A percentile compares a stretch with the other conserved stretches of the same genome.
Conservation (phyloP, 2,113 vertebrate species). For the Taurulus bubalis region DNA sequence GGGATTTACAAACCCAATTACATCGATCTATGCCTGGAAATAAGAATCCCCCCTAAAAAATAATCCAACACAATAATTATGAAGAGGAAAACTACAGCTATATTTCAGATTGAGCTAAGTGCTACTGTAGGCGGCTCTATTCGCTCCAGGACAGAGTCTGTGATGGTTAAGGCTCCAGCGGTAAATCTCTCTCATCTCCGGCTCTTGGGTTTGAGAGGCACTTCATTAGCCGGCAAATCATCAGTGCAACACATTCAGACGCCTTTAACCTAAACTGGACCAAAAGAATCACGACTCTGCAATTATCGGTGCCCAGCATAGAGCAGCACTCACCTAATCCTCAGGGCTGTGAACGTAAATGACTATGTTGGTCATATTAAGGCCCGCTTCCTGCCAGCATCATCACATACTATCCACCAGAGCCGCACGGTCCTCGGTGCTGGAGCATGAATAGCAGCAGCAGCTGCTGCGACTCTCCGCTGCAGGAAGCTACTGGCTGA, state of each 20-base stretch:
- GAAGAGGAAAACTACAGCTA: constrained; percentile 70
- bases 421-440: constrained; percentile 41
- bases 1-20: constrained; percentile 77
- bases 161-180: constrained; percentile 55
- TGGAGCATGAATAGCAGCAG: constrained; percentile 43
- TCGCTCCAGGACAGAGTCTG: constrained; percentile 47
- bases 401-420: constrained; percentile 38
- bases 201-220: constrained; percentile 50
- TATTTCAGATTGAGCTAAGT: constrained; percentile 77
- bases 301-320: constrained; percentile 49
- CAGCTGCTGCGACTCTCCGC: constrained; percentile 31
- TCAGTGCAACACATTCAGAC: constrained; percentile 58
- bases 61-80: constrained; percentile 74
- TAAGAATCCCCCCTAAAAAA: constrained; percentile 35
- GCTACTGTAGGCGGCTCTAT: constrained; percentile 46
- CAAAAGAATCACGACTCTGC: constrained; percentile 48
- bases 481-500: constrained; percentile 21
- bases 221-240: constrained; percentile 71
- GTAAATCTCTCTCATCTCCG: constrained; percentile 71
- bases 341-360: constrained; percentile 61
- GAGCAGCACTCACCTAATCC: constrained; percentile 67
- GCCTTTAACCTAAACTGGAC: constrained; percentile 63
- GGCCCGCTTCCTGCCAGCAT: constrained; percentile 36
- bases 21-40: constrained; percentile 73
- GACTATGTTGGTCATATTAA: constrained; percentile 68